Evolutionary conservation across 1,140 invertebrate species (phyloP), one percentile per base, ranked within the genome.

Genomic region (Neodiprion virginianus): DNA sequence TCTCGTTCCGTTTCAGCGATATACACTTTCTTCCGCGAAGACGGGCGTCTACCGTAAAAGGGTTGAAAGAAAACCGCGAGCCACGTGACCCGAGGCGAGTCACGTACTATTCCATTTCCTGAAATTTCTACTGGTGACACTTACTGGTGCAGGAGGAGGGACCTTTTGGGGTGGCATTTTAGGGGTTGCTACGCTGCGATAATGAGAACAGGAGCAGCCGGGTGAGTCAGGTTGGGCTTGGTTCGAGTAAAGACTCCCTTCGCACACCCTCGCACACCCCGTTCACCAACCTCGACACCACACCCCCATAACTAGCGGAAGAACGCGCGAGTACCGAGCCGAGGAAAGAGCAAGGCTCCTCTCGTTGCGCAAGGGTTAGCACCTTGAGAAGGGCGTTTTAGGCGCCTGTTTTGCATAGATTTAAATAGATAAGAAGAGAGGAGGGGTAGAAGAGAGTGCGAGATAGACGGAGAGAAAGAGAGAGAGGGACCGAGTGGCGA

Each of bases 361-460:
- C 53, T 61, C 53, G 3, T 61, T 17, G 53, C n/a, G 80, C 83
- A 88, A 87, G 87, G 85, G 85, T 88, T 87, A 84, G 87, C 82
- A 84, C 82, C 79, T 84, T 78, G 78, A 79, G 75, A 73, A 82
- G 82, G 82, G 82, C 82, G 82, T 47, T 88, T 88, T 86, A 87
- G 87, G 87, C 85, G 84, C 83, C 82, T 87, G 83, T 86, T 89
- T 87, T 88, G 87, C 87, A 89, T 88, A 88, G 85, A 89, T 88
- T 87, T 88, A 84, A 89, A 88, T 89, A 88, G 86, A 87, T 86
- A 87, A 88, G 82, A 79, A 77, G 11, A 40, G 28, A 40, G 28
- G 28, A 40, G 11, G 5, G 5, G n/a, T 7, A 8, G 11, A 61
- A 61, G 53, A 61, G 53, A 61, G 53, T 40, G 28, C 17, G 17